phyloP scores from a whole-genome alignment of 2,888 invertebrate species.

The Drosophila heteroneura region DNA sequence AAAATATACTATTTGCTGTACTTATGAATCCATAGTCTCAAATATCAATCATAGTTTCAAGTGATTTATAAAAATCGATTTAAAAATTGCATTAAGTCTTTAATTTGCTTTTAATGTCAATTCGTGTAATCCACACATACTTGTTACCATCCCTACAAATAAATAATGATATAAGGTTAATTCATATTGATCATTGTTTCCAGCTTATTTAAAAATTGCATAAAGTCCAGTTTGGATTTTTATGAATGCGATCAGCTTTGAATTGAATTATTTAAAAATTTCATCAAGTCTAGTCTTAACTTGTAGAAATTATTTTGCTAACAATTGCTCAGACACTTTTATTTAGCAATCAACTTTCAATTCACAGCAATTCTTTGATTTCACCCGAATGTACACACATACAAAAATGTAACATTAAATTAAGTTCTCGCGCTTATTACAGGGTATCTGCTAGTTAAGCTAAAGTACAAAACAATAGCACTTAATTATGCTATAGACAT shows the following conservation, averaged over 20 bases:
- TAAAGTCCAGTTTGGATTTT: rapidly evolving
- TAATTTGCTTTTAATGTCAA: no score
- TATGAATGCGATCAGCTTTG: not conserved
- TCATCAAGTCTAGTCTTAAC: not conserved
- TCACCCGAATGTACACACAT: not conserved
- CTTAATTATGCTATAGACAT: constrained; percentile 58
- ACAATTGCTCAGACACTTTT: not conserved
- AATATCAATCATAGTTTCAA: not conserved
- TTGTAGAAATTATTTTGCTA: not conserved
- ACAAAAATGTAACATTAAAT: not conserved
- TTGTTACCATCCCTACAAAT: not conserved
- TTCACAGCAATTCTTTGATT: not conserved
- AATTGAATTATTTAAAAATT: not conserved
- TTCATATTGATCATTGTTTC: not conserved
- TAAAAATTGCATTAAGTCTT: not conserved
- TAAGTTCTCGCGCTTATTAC: not conserved
- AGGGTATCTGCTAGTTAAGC: constrained; percentile 27
- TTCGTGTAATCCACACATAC: not conserved
- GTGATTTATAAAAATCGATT: not conserved
- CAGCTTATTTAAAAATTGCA: not conserved
- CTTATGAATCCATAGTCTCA: not conserved
- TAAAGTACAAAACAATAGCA: not conserved
- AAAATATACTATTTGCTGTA: not conserved
- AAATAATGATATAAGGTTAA: no score
- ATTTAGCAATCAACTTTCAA: not conserved